Evolutionary conservation across 2,888 invertebrate species (phyloP).

Genomic region (Thera obeliscata): DNA sequence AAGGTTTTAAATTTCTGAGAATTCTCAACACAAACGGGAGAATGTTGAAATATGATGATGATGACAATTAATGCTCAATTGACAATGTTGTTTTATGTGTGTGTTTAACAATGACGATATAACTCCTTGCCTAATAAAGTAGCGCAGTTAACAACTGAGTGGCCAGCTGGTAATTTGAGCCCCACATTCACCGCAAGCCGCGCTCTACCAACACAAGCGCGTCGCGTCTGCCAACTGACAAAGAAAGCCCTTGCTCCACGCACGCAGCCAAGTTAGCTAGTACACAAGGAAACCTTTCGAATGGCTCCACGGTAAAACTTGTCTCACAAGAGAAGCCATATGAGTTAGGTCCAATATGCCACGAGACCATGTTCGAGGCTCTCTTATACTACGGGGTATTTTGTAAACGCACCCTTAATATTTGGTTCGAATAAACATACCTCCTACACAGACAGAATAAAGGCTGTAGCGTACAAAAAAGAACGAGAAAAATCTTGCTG

Average conservation of each 20-base stretch:
- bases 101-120: background rate
- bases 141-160: slow-evolving; percentile 35
- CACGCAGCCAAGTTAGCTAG: slow-evolving; percentile 27
- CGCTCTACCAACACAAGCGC: slow-evolving; percentile 26
- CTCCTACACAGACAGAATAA: background rate
- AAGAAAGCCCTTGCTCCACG: slow-evolving; percentile 30
- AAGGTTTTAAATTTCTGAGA: slow-evolving; percentile 66
- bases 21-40: slow-evolving; percentile 45
- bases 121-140: slow-evolving; percentile 33
- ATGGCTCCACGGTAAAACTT: slow-evolving; percentile 54
- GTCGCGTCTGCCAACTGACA: slow-evolving; percentile 33
- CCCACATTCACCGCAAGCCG: slow-evolving; percentile 46
- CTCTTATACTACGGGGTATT: slow-evolving; percentile 4
- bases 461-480: slow-evolving; percentile 1
- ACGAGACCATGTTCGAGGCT: slow-evolving; percentile 1
- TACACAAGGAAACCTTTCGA: slow-evolving; percentile 73
- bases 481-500: slow-evolving; percentile 6
- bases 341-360: slow-evolving; percentile 42
- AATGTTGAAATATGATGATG: slow-evolving; percentile 40
- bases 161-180: slow-evolving; percentile 52
- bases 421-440: too few relatives aligned
- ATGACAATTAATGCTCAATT: slow-evolving; percentile 12
- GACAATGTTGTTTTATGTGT: slow-evolving; percentile 4
- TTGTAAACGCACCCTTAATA: background rate
- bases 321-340: slow-evolving; percentile 69